phyloP scores from a whole-genome alignment of 2,113 vertebrate species.

The Oophaga pumilio region DNA sequence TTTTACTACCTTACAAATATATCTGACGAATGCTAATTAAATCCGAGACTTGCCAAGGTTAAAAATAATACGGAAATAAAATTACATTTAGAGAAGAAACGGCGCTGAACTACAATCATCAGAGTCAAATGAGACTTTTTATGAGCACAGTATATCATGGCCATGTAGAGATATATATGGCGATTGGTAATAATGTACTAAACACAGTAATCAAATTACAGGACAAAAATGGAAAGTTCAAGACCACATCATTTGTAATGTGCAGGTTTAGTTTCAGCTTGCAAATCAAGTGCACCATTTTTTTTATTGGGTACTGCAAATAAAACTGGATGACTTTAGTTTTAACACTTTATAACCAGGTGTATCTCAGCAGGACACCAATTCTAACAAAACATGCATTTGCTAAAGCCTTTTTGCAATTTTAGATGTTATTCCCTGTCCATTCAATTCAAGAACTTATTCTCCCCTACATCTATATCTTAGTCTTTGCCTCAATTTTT shows the following conservation, averaged over 20 bases:
- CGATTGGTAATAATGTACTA: conserved; percentile 15
- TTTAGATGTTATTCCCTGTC: too few species aligned
- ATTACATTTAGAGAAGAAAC: conserved; percentile 53
- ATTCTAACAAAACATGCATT: too few species aligned
- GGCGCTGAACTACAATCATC: conserved; percentile 37
- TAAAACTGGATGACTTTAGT: background rate
- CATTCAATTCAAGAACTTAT: too few species aligned
- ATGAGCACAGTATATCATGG: conserved; percentile 40
- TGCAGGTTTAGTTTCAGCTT: background rate
- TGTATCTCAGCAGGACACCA: too few species aligned
- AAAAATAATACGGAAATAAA: conserved; percentile 56
- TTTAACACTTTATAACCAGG: background rate
- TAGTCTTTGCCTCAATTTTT: too few species aligned
- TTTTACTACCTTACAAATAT: conserved; percentile 38
- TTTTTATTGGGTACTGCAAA: background rate
- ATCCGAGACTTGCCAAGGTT: conserved; percentile 52
- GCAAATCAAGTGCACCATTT: background rate
- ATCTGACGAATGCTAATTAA: conserved; percentile 56
- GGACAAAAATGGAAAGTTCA: background rate
- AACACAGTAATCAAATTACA: conserved; percentile 10
- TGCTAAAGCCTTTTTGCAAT: too few species aligned
- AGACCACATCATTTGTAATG: conserved; percentile 1
- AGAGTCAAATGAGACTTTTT: conserved; percentile 53
- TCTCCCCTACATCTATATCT: too few species aligned
- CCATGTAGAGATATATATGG: conserved; percentile 18